A percentile compares a stretch with the other conserved stretches of the same genome.
Evolutionary conservation across 2,797 vertebrate genomes (phyloP).

Genomic region (Anguilla obscura): DNA sequence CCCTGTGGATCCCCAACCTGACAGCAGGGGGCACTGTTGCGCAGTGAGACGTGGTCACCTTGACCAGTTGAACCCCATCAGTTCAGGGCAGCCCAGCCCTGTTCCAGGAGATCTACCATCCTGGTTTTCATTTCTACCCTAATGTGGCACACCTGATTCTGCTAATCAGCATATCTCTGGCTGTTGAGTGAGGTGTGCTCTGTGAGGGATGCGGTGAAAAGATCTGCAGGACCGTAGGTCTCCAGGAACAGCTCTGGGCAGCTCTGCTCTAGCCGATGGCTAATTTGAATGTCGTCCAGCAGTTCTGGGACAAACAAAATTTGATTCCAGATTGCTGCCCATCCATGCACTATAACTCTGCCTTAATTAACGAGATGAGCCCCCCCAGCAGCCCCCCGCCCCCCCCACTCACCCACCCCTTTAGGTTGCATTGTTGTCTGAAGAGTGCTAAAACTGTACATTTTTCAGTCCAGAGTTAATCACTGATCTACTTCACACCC

Average conservation of each 20-base stretch:
- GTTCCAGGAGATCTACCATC: too few species aligned
- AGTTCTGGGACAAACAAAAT: not conserved
- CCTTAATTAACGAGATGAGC: not conserved
- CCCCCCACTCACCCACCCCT: not conserved
- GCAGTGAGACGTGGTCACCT: too few species aligned
- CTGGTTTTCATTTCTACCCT: too few species aligned
- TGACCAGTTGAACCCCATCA: too few species aligned
- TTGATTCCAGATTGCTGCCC: too few species aligned
- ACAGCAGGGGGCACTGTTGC: too few species aligned
- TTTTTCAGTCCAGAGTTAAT: not conserved
- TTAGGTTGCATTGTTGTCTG: not conserved
- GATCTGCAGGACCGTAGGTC: too few species aligned
- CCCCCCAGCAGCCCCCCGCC: too few species aligned
- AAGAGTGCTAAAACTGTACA: not conserved
- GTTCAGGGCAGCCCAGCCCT: too few species aligned
- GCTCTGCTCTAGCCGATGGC: not conserved
- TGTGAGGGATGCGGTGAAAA: not conserved
- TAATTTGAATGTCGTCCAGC: not conserved
- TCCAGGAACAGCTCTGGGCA: too few species aligned
- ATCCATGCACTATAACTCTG: not conserved
- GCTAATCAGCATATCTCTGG: not conserved
- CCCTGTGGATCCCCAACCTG: too few species aligned
- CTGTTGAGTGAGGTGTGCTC: not conserved
- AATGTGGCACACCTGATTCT: too few species aligned
- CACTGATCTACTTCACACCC: not conserved